A percentile compares a stretch with the other conserved stretches of the same genome.
Conservation (phyloP, 2,113 vertebrate genomes). For the Petrocephalus microphthalmus region DNA sequence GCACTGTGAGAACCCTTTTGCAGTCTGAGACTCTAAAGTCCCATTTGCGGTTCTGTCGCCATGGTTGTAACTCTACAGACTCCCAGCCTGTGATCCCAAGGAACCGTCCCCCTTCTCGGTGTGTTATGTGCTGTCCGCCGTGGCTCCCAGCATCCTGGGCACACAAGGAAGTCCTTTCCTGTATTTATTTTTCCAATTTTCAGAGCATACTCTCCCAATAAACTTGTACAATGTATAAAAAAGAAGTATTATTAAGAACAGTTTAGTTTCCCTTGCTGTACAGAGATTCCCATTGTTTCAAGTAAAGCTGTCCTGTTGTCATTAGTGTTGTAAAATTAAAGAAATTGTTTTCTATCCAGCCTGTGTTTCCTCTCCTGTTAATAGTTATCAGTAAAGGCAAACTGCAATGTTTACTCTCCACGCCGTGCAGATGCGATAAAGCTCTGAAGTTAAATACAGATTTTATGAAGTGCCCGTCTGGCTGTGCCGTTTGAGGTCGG, state of each 20-base stretch:
- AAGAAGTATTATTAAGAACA: slow-evolving; percentile 33
- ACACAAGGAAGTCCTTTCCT: slow-evolving; percentile 1
- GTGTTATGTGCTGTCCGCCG: background rate
- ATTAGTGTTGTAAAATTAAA: slow-evolving; percentile 38
- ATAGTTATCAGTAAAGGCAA: background rate
- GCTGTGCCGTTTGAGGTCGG: background rate
- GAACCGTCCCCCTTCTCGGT: background rate
- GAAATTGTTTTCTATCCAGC: slow-evolving; percentile 32
- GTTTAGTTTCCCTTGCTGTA: slow-evolving; percentile 32
- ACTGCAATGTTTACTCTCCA: background rate
- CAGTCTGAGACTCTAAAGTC: background rate
- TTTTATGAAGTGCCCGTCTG: background rate
- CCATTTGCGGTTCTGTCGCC: background rate
- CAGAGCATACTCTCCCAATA: slow-evolving; percentile 7
- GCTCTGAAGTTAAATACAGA: background rate
- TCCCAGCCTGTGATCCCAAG: background rate
- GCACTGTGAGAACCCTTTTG: background rate
- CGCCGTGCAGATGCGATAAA: background rate
- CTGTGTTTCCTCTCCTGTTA: background rate
- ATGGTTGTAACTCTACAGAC: background rate
- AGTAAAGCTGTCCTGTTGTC: slow-evolving; percentile 30
- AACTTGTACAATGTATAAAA: slow-evolving; percentile 44
- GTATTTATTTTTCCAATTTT: slow-evolving; percentile 37
- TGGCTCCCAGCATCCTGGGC: background rate
- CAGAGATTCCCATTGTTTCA: slow-evolving; percentile 30